Evolutionary conservation across 2,888 invertebrate species (phyloP).

Genomic region (Agrochola lota): DNA sequence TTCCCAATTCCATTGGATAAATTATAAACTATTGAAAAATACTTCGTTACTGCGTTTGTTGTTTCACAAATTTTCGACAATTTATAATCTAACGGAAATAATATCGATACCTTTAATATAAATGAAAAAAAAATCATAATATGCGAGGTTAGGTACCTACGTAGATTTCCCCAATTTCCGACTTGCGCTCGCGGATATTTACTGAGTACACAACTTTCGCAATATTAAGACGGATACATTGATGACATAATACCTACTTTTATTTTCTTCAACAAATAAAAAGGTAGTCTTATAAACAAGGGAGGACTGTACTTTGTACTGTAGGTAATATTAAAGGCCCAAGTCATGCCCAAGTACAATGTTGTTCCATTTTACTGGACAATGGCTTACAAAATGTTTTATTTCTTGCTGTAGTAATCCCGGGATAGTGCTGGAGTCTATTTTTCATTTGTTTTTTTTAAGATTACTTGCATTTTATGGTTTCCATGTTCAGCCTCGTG

Average conservation of each 20-base stretch:
- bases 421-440: not conserved
- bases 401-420: slow-evolving; percentile 21
- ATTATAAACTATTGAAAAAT: no score
- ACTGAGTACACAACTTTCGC: slow-evolving; percentile 46
- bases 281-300: slow-evolving; percentile 26
- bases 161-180: slow-evolving; percentile 42
- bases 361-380: slow-evolving; percentile 38
- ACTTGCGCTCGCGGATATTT: slow-evolving; percentile 36
- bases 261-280: slow-evolving; percentile 47
- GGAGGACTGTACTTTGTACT: slow-evolving; percentile 20
- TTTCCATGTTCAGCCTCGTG: not conserved
- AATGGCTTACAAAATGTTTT: slow-evolving; percentile 31
- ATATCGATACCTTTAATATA: no score
- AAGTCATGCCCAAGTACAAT: slow-evolving; percentile 27
- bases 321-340: slow-evolving; percentile 20
- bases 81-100: no score
- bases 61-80: no score
- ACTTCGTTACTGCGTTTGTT: no score
- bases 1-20: no score
- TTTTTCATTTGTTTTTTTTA: slow-evolving; percentile 23
- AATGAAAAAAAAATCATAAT: no score
- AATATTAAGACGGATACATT: slow-evolving; percentile 45
- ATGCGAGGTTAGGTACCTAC: no score
- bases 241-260: slow-evolving; percentile 45
- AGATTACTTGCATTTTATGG: slow-evolving; percentile 13